phyloP scores from a whole-genome alignment of 2,113 vertebrate genomes.

The Ictalurus punctatus region DNA sequence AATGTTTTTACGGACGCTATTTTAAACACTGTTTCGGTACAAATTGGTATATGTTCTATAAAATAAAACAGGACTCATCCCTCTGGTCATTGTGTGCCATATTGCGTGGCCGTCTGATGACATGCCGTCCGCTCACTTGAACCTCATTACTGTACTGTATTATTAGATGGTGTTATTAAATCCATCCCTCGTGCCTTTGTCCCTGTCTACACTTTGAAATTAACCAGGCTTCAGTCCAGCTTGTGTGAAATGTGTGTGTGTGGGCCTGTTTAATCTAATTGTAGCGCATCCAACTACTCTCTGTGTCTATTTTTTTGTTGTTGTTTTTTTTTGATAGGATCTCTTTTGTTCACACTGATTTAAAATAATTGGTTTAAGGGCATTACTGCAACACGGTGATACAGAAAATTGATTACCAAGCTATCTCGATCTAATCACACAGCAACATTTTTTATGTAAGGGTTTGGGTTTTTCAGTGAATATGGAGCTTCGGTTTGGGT shows the following conservation, averaged over 20 bases:
- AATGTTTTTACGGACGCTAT: background rate
- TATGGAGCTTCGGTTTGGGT: background rate
- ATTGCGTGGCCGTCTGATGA: background rate
- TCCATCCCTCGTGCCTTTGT: slow-evolving; percentile 1
- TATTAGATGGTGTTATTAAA: slow-evolving; percentile 36
- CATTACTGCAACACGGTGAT: background rate
- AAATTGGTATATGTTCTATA: too few species aligned
- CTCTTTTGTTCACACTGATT: slow-evolving; percentile 9
- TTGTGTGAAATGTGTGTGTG: background rate
- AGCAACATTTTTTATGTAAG: background rate
- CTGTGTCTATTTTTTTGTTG: background rate
- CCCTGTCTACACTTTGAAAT: slow-evolving; percentile 26
- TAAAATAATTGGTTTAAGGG: background rate
- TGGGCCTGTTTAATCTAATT: background rate
- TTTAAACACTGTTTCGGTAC: background rate
- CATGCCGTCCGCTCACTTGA: background rate
- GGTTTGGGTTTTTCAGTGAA: background rate
- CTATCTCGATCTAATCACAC: background rate
- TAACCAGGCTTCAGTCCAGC: background rate
- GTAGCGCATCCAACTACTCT: background rate
- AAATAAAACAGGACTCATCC: background rate
- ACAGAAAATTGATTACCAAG: slow-evolving; percentile 7
- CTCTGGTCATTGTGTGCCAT: background rate
- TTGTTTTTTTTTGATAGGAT: background rate
- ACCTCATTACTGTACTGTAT: slow-evolving; percentile 30